Conservation (phyloP, 2,888 invertebrate genomes). For the Latheticus oryzae region DNA sequence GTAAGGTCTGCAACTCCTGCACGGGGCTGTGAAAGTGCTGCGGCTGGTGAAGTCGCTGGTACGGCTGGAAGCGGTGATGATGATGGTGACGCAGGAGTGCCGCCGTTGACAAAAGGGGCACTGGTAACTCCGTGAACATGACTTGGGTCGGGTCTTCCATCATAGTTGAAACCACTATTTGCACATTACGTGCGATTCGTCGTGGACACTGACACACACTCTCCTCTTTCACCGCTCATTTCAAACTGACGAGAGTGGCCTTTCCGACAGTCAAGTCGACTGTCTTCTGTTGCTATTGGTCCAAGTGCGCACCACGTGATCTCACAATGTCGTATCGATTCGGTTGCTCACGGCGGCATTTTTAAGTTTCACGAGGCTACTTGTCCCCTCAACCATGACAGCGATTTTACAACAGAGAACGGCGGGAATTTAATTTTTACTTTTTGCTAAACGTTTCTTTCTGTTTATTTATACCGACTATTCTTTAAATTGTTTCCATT, state of each 20-base stretch:
- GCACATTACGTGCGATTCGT: slow-evolving; percentile 66
- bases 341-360: slow-evolving; percentile 84
- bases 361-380: slow-evolving; percentile 73
- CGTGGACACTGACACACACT: slow-evolving; percentile 53
- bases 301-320: slow-evolving; percentile 71
- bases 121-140: slow-evolving; percentile 71
- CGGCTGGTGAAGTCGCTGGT: slow-evolving; percentile 77
- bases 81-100: slow-evolving; percentile 68
- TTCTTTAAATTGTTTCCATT: too few species aligned
- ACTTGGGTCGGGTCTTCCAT: slow-evolving; percentile 70
- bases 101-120: slow-evolving; percentile 68
- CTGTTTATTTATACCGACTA: too few species aligned
- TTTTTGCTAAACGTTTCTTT: too few species aligned
- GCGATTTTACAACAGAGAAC: slow-evolving; percentile 52
- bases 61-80: slow-evolving; percentile 71
- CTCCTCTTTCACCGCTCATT: slow-evolving; percentile 60
- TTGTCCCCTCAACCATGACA: slow-evolving; percentile 56
- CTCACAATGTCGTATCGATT: slow-evolving; percentile 76
- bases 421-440: too few species aligned
- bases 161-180: slow-evolving; percentile 59
- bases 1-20: slow-evolving; percentile 60
- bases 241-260: slow-evolving; percentile 56
- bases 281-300: slow-evolving; percentile 61
- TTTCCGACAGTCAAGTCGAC: slow-evolving; percentile 41
- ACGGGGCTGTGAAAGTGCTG: slow-evolving; percentile 66